Conservation (phyloP, 2,113 vertebrate species). For the Pteruthius melanotis region DNA sequence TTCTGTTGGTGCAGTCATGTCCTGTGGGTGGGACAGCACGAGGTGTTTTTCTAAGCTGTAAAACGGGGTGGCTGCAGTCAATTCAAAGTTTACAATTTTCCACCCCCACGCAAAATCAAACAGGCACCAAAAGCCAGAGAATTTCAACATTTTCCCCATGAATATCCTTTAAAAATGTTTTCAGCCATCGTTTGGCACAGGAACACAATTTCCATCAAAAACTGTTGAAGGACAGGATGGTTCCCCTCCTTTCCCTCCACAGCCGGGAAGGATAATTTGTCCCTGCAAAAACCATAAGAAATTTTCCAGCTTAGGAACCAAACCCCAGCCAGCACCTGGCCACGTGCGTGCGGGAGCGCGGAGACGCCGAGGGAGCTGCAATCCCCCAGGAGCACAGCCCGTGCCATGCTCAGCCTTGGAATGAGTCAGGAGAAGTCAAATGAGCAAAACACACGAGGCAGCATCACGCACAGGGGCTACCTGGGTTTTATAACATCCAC, state of each 20-base stretch:
- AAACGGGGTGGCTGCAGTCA: slow-evolving; percentile 43
- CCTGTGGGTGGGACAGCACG: neutral
- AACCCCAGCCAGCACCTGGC: slow-evolving; percentile 13
- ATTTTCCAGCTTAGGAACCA: slow-evolving; percentile 56
- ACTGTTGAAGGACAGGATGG: slow-evolving; percentile 29
- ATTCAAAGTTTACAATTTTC: slow-evolving; percentile 47
- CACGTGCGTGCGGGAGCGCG: neutral
- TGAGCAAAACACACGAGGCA: slow-evolving; percentile 1
- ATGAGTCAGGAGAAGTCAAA: neutral
- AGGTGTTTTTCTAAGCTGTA: slow-evolving; percentile 27
- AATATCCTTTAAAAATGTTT: slow-evolving; percentile 49
- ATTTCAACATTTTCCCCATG: slow-evolving; percentile 42
- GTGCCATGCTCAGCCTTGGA: neutral
- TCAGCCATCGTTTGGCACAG: neutral
- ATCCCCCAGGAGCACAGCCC: neutral
- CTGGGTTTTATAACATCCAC: slow-evolving; percentile 61
- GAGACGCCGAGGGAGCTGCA: neutral
- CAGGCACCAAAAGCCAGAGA: slow-evolving; percentile 26
- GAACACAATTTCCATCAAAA: slow-evolving; percentile 43
- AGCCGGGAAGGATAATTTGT: slow-evolving; percentile 39
- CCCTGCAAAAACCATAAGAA: slow-evolving; percentile 59
- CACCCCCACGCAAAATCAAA: neutral
- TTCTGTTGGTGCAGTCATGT: neutral
- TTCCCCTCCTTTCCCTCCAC: slow-evolving; percentile 40
- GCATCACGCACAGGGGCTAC: slow-evolving; percentile 41